Percentiles rank a stretch among this genome's conserved stretches.
phyloP scores from a whole-genome alignment of 2,888 invertebrate species.

The Acanthosoma haemorrhoidale region DNA sequence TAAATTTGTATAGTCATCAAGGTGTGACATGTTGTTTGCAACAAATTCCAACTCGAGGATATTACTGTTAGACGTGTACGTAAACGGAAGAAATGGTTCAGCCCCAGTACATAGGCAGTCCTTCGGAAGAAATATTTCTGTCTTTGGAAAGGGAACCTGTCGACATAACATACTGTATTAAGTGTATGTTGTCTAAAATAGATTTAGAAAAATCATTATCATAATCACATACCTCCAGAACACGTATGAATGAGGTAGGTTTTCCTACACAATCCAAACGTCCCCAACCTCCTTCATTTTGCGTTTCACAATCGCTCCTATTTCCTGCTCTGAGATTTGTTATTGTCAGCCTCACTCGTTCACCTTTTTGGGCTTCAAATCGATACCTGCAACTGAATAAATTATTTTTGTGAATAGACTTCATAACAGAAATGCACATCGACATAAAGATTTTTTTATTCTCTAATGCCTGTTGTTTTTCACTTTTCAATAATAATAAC shows the following conservation, averaged over 20 bases:
- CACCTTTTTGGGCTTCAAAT: conserved; percentile 78
- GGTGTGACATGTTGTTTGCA: conserved; percentile 74
- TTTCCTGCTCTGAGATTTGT: conserved; percentile 64
- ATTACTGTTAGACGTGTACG: conserved; percentile 68
- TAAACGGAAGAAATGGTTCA: conserved; percentile 56
- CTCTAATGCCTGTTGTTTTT: too few species aligned
- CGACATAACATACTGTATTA: conserved; percentile 15
- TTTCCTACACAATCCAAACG: conserved; percentile 67
- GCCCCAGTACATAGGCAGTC: conserved; percentile 72
- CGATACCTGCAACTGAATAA: conserved; percentile 73
- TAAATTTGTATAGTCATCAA: conserved; percentile 78
- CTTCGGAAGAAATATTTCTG: conserved; percentile 50
- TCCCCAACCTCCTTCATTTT: conserved; percentile 59
- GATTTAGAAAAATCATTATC: neutral
- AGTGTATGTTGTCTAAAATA: neutral
- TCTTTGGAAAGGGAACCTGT: conserved; percentile 39
- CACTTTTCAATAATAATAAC: too few species aligned
- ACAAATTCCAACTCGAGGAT: conserved; percentile 76
- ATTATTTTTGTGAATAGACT: too few species aligned
- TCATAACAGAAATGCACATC: too few species aligned
- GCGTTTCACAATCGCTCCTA: conserved; percentile 53
- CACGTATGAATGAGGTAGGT: conserved; percentile 62
- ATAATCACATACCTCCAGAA: conserved; percentile 57
- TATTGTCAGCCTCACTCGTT: conserved; percentile 69
- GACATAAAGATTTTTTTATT: too few species aligned